phyloP scores from a whole-genome alignment of 2,113 vertebrate genomes.

The Marmota flaviventris region DNA sequence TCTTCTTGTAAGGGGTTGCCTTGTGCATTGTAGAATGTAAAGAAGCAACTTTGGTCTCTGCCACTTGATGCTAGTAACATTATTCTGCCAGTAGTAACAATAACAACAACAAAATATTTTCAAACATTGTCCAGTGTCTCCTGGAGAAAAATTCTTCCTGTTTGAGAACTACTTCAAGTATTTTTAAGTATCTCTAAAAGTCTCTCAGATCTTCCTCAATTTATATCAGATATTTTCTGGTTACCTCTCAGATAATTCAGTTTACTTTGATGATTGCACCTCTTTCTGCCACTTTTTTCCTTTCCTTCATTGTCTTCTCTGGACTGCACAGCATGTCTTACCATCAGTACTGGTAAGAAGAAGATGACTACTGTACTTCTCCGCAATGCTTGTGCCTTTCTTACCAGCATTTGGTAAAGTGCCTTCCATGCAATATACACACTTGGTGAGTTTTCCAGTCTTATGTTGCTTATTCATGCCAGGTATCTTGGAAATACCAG shows the following conservation, averaged over 20 bases:
- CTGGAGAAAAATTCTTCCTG: background rate
- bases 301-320: background rate
- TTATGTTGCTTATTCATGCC: background rate
- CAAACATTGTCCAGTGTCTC: background rate
- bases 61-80: background rate
- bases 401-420: background rate
- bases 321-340: background rate
- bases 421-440: background rate
- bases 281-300: background rate
- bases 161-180: background rate
- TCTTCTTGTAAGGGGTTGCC: background rate
- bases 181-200: background rate
- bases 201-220: background rate
- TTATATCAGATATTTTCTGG: background rate
- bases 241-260: background rate
- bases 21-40: background rate
- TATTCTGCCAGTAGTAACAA: background rate
- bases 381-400: background rate
- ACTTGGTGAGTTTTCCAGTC: background rate
- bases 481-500: too few species aligned
- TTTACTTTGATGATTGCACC: background rate
- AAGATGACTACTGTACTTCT: background rate
- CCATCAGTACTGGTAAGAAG: accelerated
- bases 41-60: background rate
- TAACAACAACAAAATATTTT: background rate